Base-by-base conservation (phyloP, 2,888 invertebrate genomes). In the Ypsolopha sequella region DNA sequence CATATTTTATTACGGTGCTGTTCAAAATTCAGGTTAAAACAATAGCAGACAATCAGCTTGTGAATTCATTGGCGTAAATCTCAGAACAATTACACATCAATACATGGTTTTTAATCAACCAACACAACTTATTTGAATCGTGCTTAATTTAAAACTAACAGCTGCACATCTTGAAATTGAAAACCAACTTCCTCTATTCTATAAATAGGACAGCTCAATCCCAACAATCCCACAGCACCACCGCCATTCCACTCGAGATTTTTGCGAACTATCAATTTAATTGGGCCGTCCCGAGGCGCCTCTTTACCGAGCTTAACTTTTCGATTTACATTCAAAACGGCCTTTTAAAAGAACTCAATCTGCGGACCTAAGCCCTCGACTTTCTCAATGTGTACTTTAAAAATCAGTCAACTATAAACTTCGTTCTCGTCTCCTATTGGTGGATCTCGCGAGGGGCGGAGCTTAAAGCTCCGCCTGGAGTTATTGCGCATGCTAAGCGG, bases 321-420 rank as follows among this genome's bases (percentile, higher is more conserved):
- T 80, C 84, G 80, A 85, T 86, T 85, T 86, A 85, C 80, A 85
- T 84, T 84, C 84, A 85, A 85, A 85, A 80, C 81, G 84, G 79
- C 69, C 73, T 80, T 84, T 86, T 82, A 79, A 81, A 72, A 68
- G 76, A 80, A 85, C 84, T 80, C 79, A 76, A 84, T 82, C 77
- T 72, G 73, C 70, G 65, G 67, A 66, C 66, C 70, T 73, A 77
- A 80, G 72, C 70, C 76, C 74, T 68, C 68, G 73, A 74, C 73
- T 72, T 71, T 11, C 24, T 52, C 47, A 73, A 75, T 70, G 71
- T 66, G 73, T 69, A 73, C 85, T 85, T 76, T 73, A 72, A 66
- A 64, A 70, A 70, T 65, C 80, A 69, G 63, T 71, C 77, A 68
- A 56, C 69, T 70, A 77, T 72, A 69, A 80, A 76, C 76, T 76